These are phyloP conservation scores for Dromiciops gliroides DNA, from an alignment of 2,113 vertebrate species.

Conservation along the genomic window DNA sequence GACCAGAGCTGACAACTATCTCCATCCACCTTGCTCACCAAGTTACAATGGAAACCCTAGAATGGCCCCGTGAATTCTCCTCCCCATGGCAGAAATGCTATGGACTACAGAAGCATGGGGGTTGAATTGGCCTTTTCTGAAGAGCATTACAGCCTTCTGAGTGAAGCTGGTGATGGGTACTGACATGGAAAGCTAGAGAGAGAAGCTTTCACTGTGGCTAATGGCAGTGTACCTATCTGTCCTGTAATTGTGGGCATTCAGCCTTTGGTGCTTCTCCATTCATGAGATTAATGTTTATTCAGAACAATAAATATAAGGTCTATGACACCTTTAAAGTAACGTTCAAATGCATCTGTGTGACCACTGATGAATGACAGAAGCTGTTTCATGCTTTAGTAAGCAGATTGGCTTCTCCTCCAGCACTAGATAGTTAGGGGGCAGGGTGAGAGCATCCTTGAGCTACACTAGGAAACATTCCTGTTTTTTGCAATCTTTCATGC, in stretches of 20 bases:
- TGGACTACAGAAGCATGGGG: slow-evolving; percentile 49
- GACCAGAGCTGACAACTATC: slow-evolving; percentile 46
- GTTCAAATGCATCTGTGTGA: slow-evolving; percentile 77
- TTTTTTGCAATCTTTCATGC: background rate
- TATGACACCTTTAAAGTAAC: slow-evolving; percentile 82
- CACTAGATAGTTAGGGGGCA: slow-evolving; percentile 67
- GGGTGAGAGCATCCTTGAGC: slow-evolving; percentile 61
- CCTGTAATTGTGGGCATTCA: slow-evolving; percentile 76
- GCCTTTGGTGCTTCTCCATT: slow-evolving; percentile 71
- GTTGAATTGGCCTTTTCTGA: slow-evolving; percentile 71
- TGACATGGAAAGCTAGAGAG: slow-evolving; percentile 76
- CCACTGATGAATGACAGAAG: slow-evolving; percentile 75
- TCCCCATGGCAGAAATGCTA: slow-evolving; percentile 50
- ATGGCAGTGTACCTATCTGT: slow-evolving; percentile 80
- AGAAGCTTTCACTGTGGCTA: slow-evolving; percentile 74
- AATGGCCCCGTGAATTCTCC: slow-evolving; percentile 38
- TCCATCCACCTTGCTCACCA: background rate
- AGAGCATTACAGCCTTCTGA: slow-evolving; percentile 30
- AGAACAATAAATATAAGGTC: slow-evolving; percentile 82
- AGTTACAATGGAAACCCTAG: slow-evolving; percentile 63
- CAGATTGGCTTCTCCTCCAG: slow-evolving; percentile 74
- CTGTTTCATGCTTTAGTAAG: slow-evolving; percentile 82
- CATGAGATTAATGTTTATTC: slow-evolving; percentile 83
- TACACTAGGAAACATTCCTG: slow-evolving; percentile 52
- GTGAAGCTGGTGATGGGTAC: slow-evolving; percentile 28